phyloP scores from a whole-genome alignment of 2,888 invertebrate species.

The Polylopha cassiicola region DNA sequence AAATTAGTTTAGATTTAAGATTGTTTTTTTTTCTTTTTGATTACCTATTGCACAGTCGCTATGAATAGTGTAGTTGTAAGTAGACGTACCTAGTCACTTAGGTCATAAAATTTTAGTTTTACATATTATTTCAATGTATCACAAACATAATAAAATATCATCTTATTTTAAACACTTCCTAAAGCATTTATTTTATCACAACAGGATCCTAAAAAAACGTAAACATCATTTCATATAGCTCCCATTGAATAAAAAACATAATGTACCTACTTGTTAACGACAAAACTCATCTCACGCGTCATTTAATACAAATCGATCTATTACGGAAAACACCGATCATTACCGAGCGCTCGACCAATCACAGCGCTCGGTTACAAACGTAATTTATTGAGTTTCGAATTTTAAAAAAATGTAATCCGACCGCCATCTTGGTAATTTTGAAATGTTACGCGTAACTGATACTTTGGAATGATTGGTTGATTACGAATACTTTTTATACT shows the following conservation, averaged over 20 bases:
- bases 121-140: no score
- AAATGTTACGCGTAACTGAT: constrained; percentile 54
- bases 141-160: no score
- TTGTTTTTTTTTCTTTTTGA: no score
- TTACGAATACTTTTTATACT: constrained; percentile 43
- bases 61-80: no score
- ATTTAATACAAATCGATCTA: constrained; percentile 74
- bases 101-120: no score
- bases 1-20: no score
- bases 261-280: constrained; percentile 52
- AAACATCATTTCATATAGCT: constrained; percentile 41
- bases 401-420: constrained; percentile 57
- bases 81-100: no score
- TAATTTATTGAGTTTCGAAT: constrained; percentile 69
- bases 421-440: constrained; percentile 67
- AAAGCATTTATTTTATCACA: no score
- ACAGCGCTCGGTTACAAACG: constrained; percentile 48
- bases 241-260: constrained; percentile 50
- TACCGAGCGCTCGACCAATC: constrained; percentile 56
- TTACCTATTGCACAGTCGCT: no score
- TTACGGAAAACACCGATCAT: constrained; percentile 57
- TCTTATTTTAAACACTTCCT: no score
- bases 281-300: constrained; percentile 66
- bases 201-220: constrained; percentile 8
- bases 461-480: constrained; percentile 44